Conservation (phyloP, 2,888 invertebrate species). For the Leptopilina syphax region DNA sequence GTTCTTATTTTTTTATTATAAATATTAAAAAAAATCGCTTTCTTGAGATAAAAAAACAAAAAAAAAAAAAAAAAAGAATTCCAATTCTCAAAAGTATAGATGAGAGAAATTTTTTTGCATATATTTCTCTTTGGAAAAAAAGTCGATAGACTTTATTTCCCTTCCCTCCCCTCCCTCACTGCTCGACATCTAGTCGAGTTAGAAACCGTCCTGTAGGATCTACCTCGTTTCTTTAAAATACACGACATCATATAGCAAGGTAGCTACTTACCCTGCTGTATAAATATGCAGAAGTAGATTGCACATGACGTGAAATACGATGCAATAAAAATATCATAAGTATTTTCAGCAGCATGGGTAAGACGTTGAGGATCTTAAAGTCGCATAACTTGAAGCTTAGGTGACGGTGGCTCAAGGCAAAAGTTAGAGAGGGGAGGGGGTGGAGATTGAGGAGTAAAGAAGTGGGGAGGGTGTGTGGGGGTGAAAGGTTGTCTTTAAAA, state of each 20-base stretch:
- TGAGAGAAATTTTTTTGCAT: conserved; percentile 26
- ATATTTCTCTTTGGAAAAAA: conserved; percentile 3
- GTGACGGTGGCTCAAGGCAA: conserved; percentile 52
- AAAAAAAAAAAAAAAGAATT: neutral
- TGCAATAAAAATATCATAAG: conserved; percentile 71
- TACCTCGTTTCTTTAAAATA: conserved; percentile 33
- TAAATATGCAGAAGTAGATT: conserved; percentile 70
- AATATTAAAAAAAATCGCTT: neutral
- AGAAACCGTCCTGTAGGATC: conserved; percentile 21
- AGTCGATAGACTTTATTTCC: conserved; percentile 24
- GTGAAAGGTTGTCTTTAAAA: conserved; percentile 67
- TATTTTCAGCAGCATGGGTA: conserved; percentile 64
- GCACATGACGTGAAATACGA: conserved; percentile 70
- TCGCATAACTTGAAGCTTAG: conserved; percentile 52
- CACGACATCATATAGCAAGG: conserved; percentile 54
- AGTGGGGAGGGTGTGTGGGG: conserved; percentile 36
- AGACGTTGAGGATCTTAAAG: conserved; percentile 56
- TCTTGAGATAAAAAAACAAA: conserved; percentile 4
- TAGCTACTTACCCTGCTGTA: conserved; percentile 67
- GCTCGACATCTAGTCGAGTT: conserved; percentile 24
- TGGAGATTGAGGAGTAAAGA: too few species aligned
- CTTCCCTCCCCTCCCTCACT: too few species aligned
- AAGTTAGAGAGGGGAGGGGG: conserved; percentile 22
- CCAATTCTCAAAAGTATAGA: neutral
- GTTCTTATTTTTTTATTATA: neutral